Conservation (phyloP, 1,140 invertebrate genomes). For the Drosophila subobscura region DNA sequence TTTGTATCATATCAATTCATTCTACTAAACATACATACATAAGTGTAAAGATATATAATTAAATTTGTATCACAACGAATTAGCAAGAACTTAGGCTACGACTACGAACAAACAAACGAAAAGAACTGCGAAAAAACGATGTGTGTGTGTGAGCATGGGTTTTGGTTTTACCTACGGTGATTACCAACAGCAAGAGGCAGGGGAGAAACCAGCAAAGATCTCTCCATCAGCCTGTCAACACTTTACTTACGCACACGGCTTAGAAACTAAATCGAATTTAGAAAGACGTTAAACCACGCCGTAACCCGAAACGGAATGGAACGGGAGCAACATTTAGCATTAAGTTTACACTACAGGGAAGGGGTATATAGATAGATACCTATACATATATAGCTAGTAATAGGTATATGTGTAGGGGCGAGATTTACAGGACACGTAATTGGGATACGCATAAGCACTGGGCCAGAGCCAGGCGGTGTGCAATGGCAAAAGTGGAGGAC, state of each 20-base stretch:
- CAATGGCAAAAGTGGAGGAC: slow-evolving; percentile 42
- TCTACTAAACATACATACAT: slow-evolving; percentile 80
- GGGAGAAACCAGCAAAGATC: slow-evolving; percentile 3
- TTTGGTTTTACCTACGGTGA: slow-evolving; percentile 44
- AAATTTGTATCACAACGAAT: slow-evolving; percentile 80
- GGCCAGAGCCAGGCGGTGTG: slow-evolving; percentile 19
- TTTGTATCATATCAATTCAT: slow-evolving; percentile 66
- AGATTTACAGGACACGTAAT: slow-evolving; percentile 72
- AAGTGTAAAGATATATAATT: slow-evolving; percentile 73
- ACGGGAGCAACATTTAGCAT: slow-evolving; percentile 41
- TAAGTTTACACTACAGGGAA: slow-evolving; percentile 7
- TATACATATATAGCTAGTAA: not conserved
- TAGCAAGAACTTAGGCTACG: slow-evolving; percentile 76
- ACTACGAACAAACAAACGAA: slow-evolving; percentile 71
- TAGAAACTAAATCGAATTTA: slow-evolving; percentile 60
- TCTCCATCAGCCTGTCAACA: too few relatives aligned
- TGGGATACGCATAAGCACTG: slow-evolving; percentile 23
- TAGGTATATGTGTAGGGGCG: slow-evolving; percentile 38
- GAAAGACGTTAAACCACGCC: slow-evolving; percentile 31
- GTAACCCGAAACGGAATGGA: slow-evolving; percentile 45
- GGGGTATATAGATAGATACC: too few relatives aligned
- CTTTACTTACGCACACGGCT: slow-evolving; percentile 69
- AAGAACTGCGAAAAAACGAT: slow-evolving; percentile 41
- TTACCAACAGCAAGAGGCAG: slow-evolving; percentile 22
- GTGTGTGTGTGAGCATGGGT: slow-evolving; percentile 31